phyloP scores from a whole-genome alignment of 2,113 vertebrate species.

The Chiloscyllium plagiosum region DNA sequence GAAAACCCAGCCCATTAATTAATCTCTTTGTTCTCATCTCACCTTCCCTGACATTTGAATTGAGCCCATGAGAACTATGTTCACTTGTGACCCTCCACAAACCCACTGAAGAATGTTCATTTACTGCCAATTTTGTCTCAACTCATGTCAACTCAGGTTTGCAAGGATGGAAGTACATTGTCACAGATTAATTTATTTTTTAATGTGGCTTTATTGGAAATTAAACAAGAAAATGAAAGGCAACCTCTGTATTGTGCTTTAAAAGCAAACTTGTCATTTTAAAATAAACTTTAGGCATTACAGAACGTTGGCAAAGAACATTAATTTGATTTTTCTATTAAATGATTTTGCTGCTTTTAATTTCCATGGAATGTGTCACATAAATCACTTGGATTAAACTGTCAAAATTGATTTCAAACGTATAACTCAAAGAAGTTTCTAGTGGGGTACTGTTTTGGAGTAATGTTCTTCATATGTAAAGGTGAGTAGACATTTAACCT shows the following conservation, averaged over 20 bases:
- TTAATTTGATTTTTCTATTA: neutral
- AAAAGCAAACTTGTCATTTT: neutral
- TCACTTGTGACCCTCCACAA: no score
- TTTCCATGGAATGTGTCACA: neutral
- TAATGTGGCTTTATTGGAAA: neutral
- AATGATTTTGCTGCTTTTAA: neutral
- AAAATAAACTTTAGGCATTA: neutral
- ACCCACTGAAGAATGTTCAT: no score
- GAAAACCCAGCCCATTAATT: no score
- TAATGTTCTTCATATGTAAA: neutral
- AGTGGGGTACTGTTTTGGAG: neutral
- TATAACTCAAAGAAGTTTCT: neutral
- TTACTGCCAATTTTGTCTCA: neutral
- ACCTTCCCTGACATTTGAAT: no score
- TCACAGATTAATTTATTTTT: neutral
- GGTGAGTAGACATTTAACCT: neutral
- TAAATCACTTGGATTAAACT: neutral
- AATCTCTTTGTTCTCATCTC: no score
- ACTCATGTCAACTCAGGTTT: neutral
- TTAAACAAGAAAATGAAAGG: neutral
- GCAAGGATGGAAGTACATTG: neutral
- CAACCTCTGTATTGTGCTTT: neutral
- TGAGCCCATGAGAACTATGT: no score
- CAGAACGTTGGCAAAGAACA: neutral
- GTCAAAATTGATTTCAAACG: neutral